Conservation (phyloP, 2,113 vertebrate species). For the human (Homo sapiens) region DNA sequence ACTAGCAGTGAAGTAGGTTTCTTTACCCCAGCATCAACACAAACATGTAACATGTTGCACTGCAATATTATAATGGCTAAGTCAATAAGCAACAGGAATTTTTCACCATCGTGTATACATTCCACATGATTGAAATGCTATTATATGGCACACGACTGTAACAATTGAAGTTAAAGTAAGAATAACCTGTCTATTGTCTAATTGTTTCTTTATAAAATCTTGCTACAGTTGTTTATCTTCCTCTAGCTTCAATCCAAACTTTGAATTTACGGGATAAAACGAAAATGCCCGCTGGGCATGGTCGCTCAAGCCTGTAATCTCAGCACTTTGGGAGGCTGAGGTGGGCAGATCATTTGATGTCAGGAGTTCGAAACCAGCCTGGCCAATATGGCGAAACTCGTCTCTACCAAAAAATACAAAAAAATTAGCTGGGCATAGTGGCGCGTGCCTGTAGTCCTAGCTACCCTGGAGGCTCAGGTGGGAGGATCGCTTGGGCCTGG, state of each 20-base stretch:
- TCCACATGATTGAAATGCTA: neutral
- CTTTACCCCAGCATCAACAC: neutral
- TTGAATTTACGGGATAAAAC: neutral
- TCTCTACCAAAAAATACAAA: too few species aligned
- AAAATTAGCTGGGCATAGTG: too few species aligned
- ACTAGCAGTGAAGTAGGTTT: neutral
- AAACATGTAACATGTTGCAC: neutral
- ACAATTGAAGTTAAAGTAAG: neutral
- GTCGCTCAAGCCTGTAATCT: too few species aligned
- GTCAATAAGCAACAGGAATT: neutral
- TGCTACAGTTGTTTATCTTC: neutral
- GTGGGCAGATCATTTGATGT: too few species aligned
- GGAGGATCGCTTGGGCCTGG: too few species aligned
- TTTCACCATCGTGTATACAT: neutral
- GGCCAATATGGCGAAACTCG: too few species aligned
- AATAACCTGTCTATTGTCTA: neutral
- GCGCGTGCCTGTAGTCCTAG: too few species aligned
- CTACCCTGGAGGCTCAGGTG: too few species aligned
- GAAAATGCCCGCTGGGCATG: neutral
- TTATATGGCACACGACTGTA: neutral
- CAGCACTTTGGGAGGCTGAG: too few species aligned
- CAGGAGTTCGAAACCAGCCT: too few species aligned
- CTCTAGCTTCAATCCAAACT: conserved; percentile 2
- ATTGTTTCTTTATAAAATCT: conserved; percentile 7
- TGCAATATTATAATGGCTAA: neutral